Conservation (phyloP, 2,888 invertebrate species). For the Sthenelais limicola region DNA sequence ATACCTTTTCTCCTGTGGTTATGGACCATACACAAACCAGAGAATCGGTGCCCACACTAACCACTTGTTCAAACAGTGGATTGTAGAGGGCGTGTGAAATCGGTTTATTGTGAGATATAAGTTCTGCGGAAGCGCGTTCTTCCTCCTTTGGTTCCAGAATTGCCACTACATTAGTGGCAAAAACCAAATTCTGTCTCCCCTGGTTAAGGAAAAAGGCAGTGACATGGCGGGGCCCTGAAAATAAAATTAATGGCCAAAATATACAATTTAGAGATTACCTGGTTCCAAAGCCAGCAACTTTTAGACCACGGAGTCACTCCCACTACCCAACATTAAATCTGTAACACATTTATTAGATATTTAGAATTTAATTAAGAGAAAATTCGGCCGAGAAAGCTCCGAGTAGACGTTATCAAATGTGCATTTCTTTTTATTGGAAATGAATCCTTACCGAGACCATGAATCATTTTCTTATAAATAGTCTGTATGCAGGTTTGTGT, state of each 20-base stretch:
- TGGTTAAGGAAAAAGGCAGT: slow-evolving; percentile 6
- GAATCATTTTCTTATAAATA: slow-evolving; percentile 42
- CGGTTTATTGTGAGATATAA: slow-evolving; percentile 78
- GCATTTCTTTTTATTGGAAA: too few species aligned
- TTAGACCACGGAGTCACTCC: too few species aligned
- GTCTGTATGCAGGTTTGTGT: slow-evolving; percentile 81
- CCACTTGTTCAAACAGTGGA: slow-evolving; percentile 80
- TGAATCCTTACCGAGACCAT: slow-evolving; percentile 38
- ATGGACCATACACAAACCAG: slow-evolving; percentile 88
- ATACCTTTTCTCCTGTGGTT: slow-evolving; percentile 77
- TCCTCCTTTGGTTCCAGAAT: slow-evolving; percentile 29
- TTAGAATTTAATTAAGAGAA: too few species aligned
- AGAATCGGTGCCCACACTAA: slow-evolving; percentile 86
- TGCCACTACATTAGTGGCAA: slow-evolving; percentile 40
- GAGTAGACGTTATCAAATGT: too few species aligned
- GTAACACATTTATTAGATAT: too few species aligned
- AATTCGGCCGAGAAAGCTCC: too few species aligned
- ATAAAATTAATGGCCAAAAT: too few species aligned
- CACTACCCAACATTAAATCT: too few species aligned
- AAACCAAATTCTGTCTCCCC: slow-evolving; percentile 11
- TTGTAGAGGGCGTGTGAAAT: slow-evolving; percentile 85
- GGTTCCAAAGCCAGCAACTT: too few species aligned
- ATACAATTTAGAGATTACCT: too few species aligned
- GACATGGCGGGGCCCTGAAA: neutral
- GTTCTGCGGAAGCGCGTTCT: slow-evolving; percentile 44